These are phyloP conservation scores for Cydia splendana DNA, from an alignment of 1,140 invertebrate genomes.

Conservation along the genomic window DNA sequence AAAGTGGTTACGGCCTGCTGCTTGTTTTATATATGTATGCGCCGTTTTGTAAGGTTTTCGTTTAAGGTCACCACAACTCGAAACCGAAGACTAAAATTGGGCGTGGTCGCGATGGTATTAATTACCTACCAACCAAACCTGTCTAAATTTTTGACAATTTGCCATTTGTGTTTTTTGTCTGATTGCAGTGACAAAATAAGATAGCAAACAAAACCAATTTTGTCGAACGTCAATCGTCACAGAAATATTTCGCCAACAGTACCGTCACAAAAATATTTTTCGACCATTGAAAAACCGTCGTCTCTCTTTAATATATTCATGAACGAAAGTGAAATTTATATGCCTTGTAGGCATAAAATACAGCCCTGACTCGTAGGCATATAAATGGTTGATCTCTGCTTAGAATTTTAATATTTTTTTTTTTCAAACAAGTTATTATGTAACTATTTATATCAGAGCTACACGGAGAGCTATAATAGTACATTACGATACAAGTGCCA, in stretches of 20 bases:
- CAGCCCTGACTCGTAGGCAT: background rate
- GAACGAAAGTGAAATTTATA: background rate
- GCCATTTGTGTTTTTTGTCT: no score
- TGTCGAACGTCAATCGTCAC: no score
- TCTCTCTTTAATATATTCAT: background rate
- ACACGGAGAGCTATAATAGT: no score
- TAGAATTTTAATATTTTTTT: background rate
- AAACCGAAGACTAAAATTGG: background rate
- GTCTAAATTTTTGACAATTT: background rate
- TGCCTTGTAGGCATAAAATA: background rate
- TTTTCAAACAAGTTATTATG: no score
- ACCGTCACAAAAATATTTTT: no score
- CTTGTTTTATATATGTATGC: background rate
- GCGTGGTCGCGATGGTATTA: slow-evolving; percentile 1
- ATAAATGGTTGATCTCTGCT: background rate
- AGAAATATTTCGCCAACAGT: no score
- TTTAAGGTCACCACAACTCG: background rate
- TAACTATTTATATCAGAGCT: no score
- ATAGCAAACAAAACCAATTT: no score
- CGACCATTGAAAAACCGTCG: background rate
- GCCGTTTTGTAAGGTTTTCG: background rate
- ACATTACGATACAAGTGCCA: no score
- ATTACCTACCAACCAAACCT: background rate
- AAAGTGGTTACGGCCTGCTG: slow-evolving; percentile 12
- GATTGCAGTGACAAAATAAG: no score